Base-by-base conservation (phyloP, 2,113 vertebrate genomes). In the Hydrolagus affinis region DNA sequence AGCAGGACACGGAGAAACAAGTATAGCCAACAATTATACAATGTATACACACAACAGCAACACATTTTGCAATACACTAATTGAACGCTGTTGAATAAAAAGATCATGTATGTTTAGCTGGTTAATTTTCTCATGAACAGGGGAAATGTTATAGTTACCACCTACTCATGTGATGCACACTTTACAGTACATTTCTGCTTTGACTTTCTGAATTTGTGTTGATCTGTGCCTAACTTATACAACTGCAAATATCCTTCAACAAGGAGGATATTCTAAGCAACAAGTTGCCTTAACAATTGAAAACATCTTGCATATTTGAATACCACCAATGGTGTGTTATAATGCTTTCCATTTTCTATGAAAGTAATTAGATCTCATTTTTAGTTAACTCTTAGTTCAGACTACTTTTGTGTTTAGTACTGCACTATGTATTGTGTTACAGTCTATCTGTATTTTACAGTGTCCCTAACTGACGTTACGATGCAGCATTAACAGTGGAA, bases 281-380 rank as follows among this genome's bases (percentile, higher is more conserved):
- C 32, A 62, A 60, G 76, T 78, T 78, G 76, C 25, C 76, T 60
- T 78, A 78, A 78, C 57, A 78, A 60, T 60, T 25, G 57, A 78
- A 60, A 78, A 78, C 11, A 23, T 28, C 57, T 60, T 23, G 60
- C 21, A 77, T 59, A 23, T 59, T 77, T 77, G 74, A 77, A 56
- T 59, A 19, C 21, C 19, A 59, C 19, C 74, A 77, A n/a, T 28
- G 56, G 74, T n/a, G 2, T 59, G 44, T n/a, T 57, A n/a, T 44
- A 10, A 14, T 44, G 9, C 72, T 57, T n/a, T 59, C 19, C 74
- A 77, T 77, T 77, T 77, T 77, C 19, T 78, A 59, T 78, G 19
- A 11, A 25, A 78, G 57, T 62, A 62, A 12, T 62, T 15, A 7
- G 11, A 4, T 60, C 60, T 78, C 76, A 19, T 69, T 69, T 69